phyloP scores from a whole-genome alignment of 1,140 invertebrate species.

The Ectropis grisescens region DNA sequence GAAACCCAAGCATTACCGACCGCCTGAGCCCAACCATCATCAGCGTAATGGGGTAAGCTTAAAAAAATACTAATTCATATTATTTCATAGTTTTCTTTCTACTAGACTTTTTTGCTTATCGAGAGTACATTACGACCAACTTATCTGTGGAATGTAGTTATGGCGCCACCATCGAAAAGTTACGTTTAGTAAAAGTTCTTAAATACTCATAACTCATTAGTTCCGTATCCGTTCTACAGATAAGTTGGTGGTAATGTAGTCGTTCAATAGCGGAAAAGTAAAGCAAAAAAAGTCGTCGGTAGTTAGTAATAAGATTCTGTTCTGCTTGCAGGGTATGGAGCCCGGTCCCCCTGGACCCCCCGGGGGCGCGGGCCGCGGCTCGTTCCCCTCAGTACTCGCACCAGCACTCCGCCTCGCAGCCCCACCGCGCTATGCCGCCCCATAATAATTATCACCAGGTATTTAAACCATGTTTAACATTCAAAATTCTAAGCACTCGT shows the following conservation, averaged over 20 bases:
- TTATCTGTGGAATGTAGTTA: too few species aligned
- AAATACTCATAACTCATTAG: too few species aligned
- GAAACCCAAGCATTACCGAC: slow-evolving; percentile 91
- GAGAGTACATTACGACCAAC: too few species aligned
- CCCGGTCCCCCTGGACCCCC: slow-evolving; percentile 32
- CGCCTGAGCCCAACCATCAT: slow-evolving; percentile 71
- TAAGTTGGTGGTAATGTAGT: too few species aligned
- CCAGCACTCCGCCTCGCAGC: slow-evolving; percentile 71
- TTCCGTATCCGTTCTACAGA: too few species aligned
- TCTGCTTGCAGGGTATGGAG: slow-evolving; percentile 56
- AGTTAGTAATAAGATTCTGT: too few species aligned
- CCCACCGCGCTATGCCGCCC: slow-evolving; percentile 61
- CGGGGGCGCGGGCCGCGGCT: slow-evolving; percentile 17
- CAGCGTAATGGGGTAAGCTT: slow-evolving; percentile 40
- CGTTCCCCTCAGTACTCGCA: slow-evolving; percentile 48
- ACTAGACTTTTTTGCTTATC: too few species aligned
- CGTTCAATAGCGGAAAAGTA: too few species aligned
- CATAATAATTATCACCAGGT: slow-evolving; percentile 49
- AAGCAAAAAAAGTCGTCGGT: too few species aligned
- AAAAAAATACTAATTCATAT: slow-evolving; percentile 3
- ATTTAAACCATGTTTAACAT: not conserved
- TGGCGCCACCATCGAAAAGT: too few species aligned
- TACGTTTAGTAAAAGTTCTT: too few species aligned
- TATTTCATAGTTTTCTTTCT: not conserved
- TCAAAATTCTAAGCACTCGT: not conserved